Percentiles rank a stretch among this genome's conserved stretches.
Evolutionary conservation across 2,888 invertebrate genomes (phyloP).

Genomic region (Orchesellides sinensis): DNA sequence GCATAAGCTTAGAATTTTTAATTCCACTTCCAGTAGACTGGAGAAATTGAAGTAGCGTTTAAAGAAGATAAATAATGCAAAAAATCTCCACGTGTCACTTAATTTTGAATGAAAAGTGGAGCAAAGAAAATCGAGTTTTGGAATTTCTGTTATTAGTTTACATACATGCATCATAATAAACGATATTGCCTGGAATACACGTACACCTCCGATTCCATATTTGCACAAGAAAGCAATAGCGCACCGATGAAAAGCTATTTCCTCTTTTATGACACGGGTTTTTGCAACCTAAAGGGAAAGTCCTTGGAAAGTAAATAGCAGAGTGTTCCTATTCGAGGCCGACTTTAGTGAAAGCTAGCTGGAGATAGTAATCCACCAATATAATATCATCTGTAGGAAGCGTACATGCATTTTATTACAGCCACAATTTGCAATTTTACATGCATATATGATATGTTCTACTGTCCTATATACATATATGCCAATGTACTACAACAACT

Average conservation of each 20-base stretch:
- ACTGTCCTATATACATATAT: not conserved
- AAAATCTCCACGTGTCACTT: slow-evolving; percentile 1
- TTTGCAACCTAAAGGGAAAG: not conserved
- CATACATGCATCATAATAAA: not conserved
- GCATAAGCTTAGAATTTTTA: no score
- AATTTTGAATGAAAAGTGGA: slow-evolving; percentile 13
- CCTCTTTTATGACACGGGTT: not conserved
- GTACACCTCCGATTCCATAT: not conserved
- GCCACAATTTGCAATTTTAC: not conserved
- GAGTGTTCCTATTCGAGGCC: slow-evolving; percentile 4
- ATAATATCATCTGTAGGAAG: no score
- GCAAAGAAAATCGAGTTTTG: slow-evolving; percentile 7
- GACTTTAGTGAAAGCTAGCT: not conserved
- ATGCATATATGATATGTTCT: not conserved
- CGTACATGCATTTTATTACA: not conserved
- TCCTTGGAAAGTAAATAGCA: not conserved
- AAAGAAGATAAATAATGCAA: no score
- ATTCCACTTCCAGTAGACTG: no score
- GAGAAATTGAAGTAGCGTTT: not conserved
- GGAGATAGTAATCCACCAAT: not conserved
- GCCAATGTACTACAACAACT: not conserved
- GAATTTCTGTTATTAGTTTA: not conserved
- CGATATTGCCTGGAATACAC: not conserved
- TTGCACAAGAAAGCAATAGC: not conserved
- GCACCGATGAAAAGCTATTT: not conserved